Evolutionary conservation across 2,113 vertebrate species (phyloP).

Genomic region (Chionis minor): DNA sequence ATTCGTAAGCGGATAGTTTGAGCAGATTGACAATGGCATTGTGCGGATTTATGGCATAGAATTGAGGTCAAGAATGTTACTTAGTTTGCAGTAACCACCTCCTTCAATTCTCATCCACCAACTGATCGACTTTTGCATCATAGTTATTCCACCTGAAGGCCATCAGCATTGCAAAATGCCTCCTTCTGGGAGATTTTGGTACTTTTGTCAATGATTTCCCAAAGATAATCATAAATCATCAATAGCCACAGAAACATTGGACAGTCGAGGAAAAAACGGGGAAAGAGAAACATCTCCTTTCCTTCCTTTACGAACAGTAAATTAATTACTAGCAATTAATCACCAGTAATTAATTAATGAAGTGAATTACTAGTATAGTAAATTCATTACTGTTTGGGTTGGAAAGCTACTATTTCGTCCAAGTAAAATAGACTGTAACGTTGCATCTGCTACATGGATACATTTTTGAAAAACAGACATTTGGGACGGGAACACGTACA

Average conservation of each 20-base stretch:
- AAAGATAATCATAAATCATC: slow-evolving; percentile 3
- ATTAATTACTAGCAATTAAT: neutral
- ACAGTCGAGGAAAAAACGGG: neutral
- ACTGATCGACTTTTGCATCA: slow-evolving; percentile 24
- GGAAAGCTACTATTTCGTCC: neutral
- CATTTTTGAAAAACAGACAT: neutral
- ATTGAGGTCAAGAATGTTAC: slow-evolving; percentile 52
- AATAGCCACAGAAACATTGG: neutral
- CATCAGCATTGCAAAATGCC: slow-evolving; percentile 48
- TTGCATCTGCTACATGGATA: neutral
- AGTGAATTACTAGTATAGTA: neutral
- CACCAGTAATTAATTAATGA: neutral
- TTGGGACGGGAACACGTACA: neutral
- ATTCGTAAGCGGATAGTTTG: slow-evolving; percentile 63
- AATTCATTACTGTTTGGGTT: slow-evolving; percentile 6
- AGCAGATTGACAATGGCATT: slow-evolving; percentile 71
- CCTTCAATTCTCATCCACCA: slow-evolving; percentile 58
- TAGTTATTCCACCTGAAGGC: slow-evolving; percentile 41
- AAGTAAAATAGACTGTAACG: neutral
- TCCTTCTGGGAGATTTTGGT: slow-evolving; percentile 46
- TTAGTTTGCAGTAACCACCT: slow-evolving; percentile 72
- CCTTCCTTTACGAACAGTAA: neutral
- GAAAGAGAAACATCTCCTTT: neutral
- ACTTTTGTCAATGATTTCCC: slow-evolving; percentile 14
- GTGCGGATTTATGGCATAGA: slow-evolving; percentile 64